These are phyloP conservation scores for Chymomyza fuscimana DNA, from an alignment of 2,888 invertebrate species.

Conservation along the genomic window DNA sequence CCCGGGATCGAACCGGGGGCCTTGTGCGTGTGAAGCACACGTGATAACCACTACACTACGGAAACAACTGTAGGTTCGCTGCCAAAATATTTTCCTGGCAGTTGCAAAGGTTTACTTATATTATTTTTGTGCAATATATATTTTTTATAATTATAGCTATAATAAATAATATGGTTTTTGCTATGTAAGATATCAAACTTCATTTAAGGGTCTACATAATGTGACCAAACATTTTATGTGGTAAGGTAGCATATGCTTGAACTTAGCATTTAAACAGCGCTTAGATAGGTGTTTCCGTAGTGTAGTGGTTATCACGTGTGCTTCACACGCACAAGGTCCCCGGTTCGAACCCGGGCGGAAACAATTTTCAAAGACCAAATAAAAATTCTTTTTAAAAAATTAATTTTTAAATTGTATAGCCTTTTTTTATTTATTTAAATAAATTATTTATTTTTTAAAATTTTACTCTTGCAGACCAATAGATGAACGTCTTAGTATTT, in stretches of 20 bases:
- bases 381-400: background rate
- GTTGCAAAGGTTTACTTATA: background rate
- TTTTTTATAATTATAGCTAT: background rate
- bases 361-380: slow-evolving; percentile 39
- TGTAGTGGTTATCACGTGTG: slow-evolving; percentile 79
- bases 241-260: background rate
- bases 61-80: slow-evolving; percentile 54
- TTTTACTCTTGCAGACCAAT: too few species aligned
- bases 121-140: background rate
- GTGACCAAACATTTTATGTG: background rate
- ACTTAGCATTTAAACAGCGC: background rate
- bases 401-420: too few species aligned
- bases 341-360: slow-evolving; percentile 79
- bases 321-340: slow-evolving; percentile 79
- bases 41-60: slow-evolving; percentile 80
- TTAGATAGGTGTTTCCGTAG: slow-evolving; percentile 72
- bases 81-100: background rate
- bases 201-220: background rate
- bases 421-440: too few species aligned
- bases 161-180: background rate
- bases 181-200: background rate
- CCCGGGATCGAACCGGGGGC: slow-evolving; percentile 79
- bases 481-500: too few species aligned
- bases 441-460: too few species aligned
- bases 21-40: slow-evolving; percentile 79